Conservation (phyloP, 2,113 vertebrate genomes). For the Sterrhoptilus dennistouni region DNA sequence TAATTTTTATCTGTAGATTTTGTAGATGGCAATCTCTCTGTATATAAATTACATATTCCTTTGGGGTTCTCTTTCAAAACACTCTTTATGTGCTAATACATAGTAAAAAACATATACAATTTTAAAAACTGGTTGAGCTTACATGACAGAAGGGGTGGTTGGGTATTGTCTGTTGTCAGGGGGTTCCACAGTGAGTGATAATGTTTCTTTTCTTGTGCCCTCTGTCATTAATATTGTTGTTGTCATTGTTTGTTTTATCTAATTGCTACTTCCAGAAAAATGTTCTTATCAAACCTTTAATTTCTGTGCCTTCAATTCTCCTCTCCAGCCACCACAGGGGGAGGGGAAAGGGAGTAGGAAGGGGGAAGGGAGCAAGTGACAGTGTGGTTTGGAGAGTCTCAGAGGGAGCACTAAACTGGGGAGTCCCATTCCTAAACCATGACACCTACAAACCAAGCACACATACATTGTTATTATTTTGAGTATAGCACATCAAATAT, state of each 20-base stretch:
- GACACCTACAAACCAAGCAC: background rate
- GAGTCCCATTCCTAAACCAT: background rate
- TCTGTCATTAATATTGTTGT: background rate
- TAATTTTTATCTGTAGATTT: background rate
- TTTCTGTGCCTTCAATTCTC: background rate
- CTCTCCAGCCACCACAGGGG: background rate
- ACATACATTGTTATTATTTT: background rate
- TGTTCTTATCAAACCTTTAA: background rate
- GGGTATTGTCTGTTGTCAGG: background rate
- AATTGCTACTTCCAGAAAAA: background rate
- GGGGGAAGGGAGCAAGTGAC: too few species aligned
- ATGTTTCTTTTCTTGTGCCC: background rate
- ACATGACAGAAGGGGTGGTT: background rate
- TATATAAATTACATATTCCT: background rate
- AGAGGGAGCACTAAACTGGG: background rate
- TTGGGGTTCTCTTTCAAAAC: background rate
- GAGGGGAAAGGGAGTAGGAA: background rate
- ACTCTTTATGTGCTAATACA: background rate
- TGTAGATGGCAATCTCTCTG: background rate
- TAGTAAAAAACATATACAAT: background rate
- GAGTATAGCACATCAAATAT: background rate
- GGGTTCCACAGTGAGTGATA: rapidly evolving
- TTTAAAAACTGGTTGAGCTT: background rate
- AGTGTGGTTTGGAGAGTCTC: background rate
- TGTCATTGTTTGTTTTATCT: background rate